phyloP scores from a whole-genome alignment of 1,140 invertebrate genomes.

The Aricia agestis region DNA sequence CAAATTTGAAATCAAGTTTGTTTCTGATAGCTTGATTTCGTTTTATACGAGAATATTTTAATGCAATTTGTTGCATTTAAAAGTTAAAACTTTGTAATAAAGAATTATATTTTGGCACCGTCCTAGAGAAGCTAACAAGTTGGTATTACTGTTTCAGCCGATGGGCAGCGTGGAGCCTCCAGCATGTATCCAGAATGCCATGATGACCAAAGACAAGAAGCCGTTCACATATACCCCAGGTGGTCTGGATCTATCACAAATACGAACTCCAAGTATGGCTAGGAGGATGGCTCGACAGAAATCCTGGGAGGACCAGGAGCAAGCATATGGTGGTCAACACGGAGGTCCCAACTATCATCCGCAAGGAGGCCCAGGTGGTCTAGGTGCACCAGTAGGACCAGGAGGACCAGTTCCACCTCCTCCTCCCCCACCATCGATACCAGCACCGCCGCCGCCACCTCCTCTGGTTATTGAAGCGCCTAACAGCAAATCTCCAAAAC shows the following conservation, averaged over 20 bases:
- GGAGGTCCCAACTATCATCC: constrained; percentile 64
- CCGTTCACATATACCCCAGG: constrained; percentile 96
- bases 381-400: not conserved
- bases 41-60: no score
- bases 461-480: constrained; percentile 74
- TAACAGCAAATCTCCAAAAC: constrained; percentile 67
- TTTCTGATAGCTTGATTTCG: no score
- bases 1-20: no score
- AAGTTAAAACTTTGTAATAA: no score
- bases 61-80: no score
- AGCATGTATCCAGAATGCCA: constrained; percentile 92
- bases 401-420: constrained; percentile 75
- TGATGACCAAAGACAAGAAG: constrained; percentile 97
- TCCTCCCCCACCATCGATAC: constrained; percentile 70
- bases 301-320: constrained; percentile 74
- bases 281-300: constrained; percentile 82
- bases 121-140: not conserved
- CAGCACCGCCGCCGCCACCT: constrained; percentile 75
- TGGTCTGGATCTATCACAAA: constrained; percentile 93
- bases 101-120: no score
- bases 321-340: constrained; percentile 65
- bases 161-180: constrained; percentile 82
- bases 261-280: constrained; percentile 92
- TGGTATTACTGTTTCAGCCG: constrained; percentile 52
- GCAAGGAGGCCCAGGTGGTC: constrained; percentile 47